Conservation (phyloP, 2,113 vertebrate genomes). For the Solenodon paradoxus region DNA sequence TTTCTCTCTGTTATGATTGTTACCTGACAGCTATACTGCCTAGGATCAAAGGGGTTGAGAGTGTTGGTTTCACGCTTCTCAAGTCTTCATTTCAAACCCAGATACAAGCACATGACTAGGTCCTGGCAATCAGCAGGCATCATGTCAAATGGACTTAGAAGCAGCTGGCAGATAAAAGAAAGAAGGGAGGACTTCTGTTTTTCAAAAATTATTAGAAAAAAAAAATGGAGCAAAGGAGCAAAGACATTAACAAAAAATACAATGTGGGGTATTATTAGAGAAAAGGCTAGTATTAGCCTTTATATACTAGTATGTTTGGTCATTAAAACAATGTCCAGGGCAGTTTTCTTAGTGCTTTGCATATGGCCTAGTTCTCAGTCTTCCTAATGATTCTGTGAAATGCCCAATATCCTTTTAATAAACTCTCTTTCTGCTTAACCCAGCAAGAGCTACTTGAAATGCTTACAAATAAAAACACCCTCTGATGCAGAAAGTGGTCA, state of each 20-base stretch:
- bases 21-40: not conserved
- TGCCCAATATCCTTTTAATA: constrained; percentile 10
- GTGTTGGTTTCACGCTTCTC: not conserved
- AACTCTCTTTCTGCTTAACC: constrained; percentile 24
- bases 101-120: too few species aligned
- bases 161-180: not conserved
- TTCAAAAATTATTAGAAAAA: not conserved
- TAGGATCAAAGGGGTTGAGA: rapidly evolving
- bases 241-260: not conserved
- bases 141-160: not conserved
- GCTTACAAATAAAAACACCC: not conserved
- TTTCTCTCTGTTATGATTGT: not conserved
- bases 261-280: not conserved
- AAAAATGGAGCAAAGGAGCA: not conserved
- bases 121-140: not conserved
- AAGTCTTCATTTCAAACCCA: not conserved
- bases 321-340: constrained; percentile 1
- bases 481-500: not conserved
- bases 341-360: not conserved
- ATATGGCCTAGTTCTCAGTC: not conserved
- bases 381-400: constrained; percentile 32
- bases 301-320: not conserved
- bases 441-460: constrained; percentile 18
- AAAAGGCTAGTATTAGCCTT: not conserved
- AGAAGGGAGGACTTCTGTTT: too few species aligned